A percentile compares a stretch with the other conserved stretches of the same genome.
Evolutionary conservation across 2,888 invertebrate species (phyloP).

Genomic region (Epinotia nisella): DNA sequence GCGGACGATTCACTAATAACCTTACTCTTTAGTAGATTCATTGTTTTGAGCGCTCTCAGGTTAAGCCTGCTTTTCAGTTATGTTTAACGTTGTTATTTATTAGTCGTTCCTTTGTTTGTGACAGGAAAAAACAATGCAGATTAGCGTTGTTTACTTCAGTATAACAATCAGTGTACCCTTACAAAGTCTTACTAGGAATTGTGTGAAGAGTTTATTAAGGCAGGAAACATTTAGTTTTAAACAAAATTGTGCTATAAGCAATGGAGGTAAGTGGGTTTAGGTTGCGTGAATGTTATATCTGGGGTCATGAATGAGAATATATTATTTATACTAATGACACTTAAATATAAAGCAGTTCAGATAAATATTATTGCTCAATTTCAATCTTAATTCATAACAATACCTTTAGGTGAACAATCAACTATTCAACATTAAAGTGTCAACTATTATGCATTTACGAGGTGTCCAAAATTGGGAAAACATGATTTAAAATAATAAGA

Average conservation of each 20-base stretch:
- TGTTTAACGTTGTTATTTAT: slow-evolving; percentile 81
- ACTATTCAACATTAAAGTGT: too few relatives aligned
- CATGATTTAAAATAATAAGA: too few relatives aligned
- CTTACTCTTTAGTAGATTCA: slow-evolving; percentile 62
- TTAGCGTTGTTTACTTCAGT: slow-evolving; percentile 75
- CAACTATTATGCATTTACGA: too few relatives aligned
- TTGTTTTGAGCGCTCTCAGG: slow-evolving; percentile 69
- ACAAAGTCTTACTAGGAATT: slow-evolving; percentile 61
- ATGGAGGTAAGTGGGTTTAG: neutral
- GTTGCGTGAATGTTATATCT: neutral
- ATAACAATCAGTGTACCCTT: slow-evolving; percentile 63
- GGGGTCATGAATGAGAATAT: neutral
- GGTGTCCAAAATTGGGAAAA: too few relatives aligned
- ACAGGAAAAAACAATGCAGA: slow-evolving; percentile 70
- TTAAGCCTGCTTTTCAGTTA: slow-evolving; percentile 67
- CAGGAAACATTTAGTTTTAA: slow-evolving; percentile 1
- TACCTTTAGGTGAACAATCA: too few relatives aligned
- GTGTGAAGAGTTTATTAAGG: slow-evolving; percentile 59
- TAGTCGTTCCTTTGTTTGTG: slow-evolving; percentile 60
- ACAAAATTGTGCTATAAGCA: slow-evolving; percentile 5
- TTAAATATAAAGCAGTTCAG: too few relatives aligned
- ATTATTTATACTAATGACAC: too few relatives aligned
- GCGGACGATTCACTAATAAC: slow-evolving; percentile 82
- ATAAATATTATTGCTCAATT: too few relatives aligned
- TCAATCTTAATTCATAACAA: too few relatives aligned